Evolutionary conservation across 1,140 invertebrate species (phyloP), one percentile per base, ranked within the genome.

Genomic region (Drosophila nikananu): DNA sequence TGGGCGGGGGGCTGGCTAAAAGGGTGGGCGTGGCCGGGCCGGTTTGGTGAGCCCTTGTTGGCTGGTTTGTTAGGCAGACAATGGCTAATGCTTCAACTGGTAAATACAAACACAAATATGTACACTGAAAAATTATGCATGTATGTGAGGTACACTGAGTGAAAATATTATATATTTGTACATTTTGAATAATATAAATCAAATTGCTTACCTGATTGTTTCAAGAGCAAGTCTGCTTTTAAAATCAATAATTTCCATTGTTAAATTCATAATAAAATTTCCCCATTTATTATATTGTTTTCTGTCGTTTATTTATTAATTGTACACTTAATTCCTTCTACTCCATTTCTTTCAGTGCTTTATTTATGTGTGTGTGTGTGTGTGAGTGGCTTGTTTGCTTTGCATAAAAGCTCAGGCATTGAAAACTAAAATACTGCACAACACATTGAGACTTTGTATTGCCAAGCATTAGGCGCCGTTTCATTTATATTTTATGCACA

Each of bases 351-450:
- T 2, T 41, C 39, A 59, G 23, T 46, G 57, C 25, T 2, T 5
- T n/a, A 30, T 39, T 17, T 44, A 32, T 58, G 15, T 51, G 57
- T 51, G 55, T 35, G 52, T 58, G 15, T 51, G 57, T 51, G 55
- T 35, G 52, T 13, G 44, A 37, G 63, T 52, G 32, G 60, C 67
- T 60, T 87, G 80, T 89, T 87, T 87, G 73, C 86, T 89, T 89
- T 89, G 83, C 84, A 89, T 87, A 84, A 89, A 89, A 81, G 84
- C 86, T 84, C 63, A 89, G 78, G 78, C 86, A 89, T 90, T 89
- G 86, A 90, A 89, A 89, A 89, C 84, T 89, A 90, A 89, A 89
- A 89, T 89, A 89, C 81, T 90, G 86, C 81, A 89, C 81, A 84
- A 83, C 81, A 90, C 81, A 84, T 73, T 81, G 86, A 89, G 81